Evolutionary conservation across 2,888 invertebrate genomes (phyloP), one percentile per base, ranked within the genome.

Genomic region (Drosophila meridiana): DNA sequence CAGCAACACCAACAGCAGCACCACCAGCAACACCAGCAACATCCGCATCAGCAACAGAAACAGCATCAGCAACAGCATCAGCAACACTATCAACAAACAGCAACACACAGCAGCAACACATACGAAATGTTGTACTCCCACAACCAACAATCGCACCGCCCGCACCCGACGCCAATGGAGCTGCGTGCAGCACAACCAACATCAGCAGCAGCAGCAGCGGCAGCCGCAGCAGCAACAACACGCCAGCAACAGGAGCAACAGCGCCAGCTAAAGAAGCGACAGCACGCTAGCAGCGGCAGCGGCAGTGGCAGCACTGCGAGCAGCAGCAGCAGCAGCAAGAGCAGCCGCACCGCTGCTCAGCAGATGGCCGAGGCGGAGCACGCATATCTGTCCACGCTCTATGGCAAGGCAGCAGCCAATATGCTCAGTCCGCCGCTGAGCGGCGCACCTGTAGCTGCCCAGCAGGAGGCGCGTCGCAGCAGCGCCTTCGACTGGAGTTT

Each of bases 91-190:
- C 82, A 65, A 68, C 82, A 67, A 45, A 67, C 85, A 74, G 34
- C 52, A 52, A 52, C 52, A 78, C 70, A 85, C 73, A 76, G 72
- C 87, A 77, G 82, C 69, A 87, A 72, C 76, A 73, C 90, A 81
- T 85, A 88, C 82, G 92, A 92, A 92, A 93, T 92, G 93, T 92
- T 92, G 92, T 92, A 92, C 92, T 93, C 92, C 92, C 92, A 91
- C 82, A 91, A 82, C 87, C 91, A 82, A 76, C 72, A 61, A 56
- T 52, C 60, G 61, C 82, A 70, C 59, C 60, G 68, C 50, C 50
- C 69, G 48, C 79, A 68, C 32, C 50, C 69, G 52, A 11, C 13
- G 36, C 45, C 45, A 28, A 43, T 42, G 0, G 40, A 43, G 57
- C 43, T 43, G 57, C 57, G 43, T 9, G 28, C 55, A 32, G 28